A percentile compares a stretch with the other conserved stretches of the same genome.
Evolutionary conservation across 2,113 vertebrate species (phyloP).

Genomic region (Nettapus auritus): DNA sequence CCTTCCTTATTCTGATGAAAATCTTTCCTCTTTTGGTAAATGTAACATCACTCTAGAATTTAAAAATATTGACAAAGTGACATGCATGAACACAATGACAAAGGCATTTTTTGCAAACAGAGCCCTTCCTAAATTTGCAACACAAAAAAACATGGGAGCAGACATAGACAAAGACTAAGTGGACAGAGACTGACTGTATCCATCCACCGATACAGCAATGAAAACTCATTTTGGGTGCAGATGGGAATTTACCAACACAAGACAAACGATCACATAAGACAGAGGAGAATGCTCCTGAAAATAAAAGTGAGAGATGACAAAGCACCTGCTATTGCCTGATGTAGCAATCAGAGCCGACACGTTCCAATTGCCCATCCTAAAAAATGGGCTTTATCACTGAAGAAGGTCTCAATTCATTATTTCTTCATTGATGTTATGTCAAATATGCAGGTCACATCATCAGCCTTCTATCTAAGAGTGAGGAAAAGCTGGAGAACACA

Average conservation of each 20-base stretch:
- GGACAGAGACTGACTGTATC: slow-evolving; percentile 35
- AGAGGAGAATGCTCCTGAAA: slow-evolving; percentile 59
- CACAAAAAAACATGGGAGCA: background rate
- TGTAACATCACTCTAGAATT: background rate
- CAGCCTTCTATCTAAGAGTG: background rate
- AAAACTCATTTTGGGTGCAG: slow-evolving; percentile 62
- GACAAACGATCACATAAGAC: slow-evolving; percentile 42
- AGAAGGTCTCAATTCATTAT: slow-evolving; percentile 62
- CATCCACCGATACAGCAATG: slow-evolving; percentile 34
- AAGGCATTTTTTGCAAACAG: slow-evolving; percentile 23
- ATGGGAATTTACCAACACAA: slow-evolving; percentile 65
- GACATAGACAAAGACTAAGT: slow-evolving; percentile 25
- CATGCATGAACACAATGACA: background rate
- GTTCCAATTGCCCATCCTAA: slow-evolving; percentile 48
- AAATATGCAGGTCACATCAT: slow-evolving; percentile 56
- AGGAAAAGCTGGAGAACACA: background rate
- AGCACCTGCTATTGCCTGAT: slow-evolving; percentile 30
- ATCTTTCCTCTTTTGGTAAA: background rate
- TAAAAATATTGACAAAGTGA: background rate
- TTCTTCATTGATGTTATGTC: slow-evolving; percentile 60
- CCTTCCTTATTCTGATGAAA: background rate
- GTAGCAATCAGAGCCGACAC: slow-evolving; percentile 51
- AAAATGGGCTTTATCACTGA: slow-evolving; percentile 57
- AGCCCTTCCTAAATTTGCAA: slow-evolving; percentile 28
- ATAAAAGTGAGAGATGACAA: slow-evolving; percentile 67